A percentile compares a stretch with the other conserved stretches of the same genome.
Evolutionary conservation across 2,888 invertebrate genomes (phyloP).

Genomic region (Tuberolachnus salignus): DNA sequence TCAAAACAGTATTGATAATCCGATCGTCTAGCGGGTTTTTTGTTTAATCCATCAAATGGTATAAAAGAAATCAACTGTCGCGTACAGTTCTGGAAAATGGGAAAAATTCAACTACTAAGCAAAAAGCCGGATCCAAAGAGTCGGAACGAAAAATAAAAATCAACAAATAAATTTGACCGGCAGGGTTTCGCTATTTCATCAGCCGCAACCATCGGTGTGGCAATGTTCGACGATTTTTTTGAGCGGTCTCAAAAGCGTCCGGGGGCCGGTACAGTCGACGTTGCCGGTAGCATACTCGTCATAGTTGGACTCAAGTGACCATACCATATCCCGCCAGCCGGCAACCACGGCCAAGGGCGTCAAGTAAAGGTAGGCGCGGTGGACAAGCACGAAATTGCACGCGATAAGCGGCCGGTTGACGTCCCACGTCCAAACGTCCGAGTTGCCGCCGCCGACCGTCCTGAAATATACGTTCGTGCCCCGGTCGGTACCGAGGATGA

Average conservation of each 20-base stretch:
- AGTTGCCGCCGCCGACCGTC: not conserved
- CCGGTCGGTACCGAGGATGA: conserved; percentile 24
- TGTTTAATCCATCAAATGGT: too few relatives aligned
- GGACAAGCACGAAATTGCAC: conserved; percentile 20
- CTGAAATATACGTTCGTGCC: conserved; percentile 36
- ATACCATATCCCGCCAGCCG: conserved; percentile 17
- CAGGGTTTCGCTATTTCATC: too few relatives aligned
- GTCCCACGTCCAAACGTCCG: conserved; percentile 38
- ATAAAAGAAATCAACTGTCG: too few relatives aligned
- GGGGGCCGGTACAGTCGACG: conserved; percentile 35
- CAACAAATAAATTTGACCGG: too few relatives aligned
- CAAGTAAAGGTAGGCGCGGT: conserved; percentile 26
- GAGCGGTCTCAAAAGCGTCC: conserved; percentile 16
- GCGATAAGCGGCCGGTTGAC: conserved; percentile 36
- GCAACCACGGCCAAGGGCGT: conserved; percentile 20
- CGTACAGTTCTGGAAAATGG: too few relatives aligned
- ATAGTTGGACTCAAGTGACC: conserved; percentile 43
- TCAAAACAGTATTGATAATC: too few relatives aligned
- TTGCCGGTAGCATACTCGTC: conserved; percentile 9
- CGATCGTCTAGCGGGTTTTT: too few relatives aligned
- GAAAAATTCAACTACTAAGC: too few relatives aligned
- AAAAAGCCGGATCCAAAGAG: too few relatives aligned
- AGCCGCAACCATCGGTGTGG: not conserved
- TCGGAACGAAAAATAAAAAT: too few relatives aligned
- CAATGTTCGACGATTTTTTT: too few relatives aligned